Base-by-base conservation (phyloP, 2,113 vertebrate genomes). In the Dinomys branickii region DNA sequence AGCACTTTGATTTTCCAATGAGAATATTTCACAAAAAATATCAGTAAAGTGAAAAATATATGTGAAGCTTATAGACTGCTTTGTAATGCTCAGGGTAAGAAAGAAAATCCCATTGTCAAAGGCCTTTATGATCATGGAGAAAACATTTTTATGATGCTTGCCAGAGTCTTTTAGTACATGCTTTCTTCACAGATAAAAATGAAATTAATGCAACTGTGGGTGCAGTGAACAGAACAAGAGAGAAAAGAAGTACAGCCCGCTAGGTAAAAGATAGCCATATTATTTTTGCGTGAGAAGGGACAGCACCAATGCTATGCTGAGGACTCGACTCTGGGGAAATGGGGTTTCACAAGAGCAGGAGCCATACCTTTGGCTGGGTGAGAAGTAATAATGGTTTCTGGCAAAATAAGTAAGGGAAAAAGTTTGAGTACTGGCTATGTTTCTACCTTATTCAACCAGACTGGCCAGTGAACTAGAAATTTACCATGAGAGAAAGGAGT, bases 21-120 rank as follows among this genome's bases (percentile, higher is more conserved):
- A 92, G 19, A 96, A 85, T 73, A 4, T 92, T 83, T 93, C 54
- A 47, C 38, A 94, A 73, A 35, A 69, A 47, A 83, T 30, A 50
- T 58, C 16, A 61, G 3, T 38, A 83, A 82, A 63, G 78, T 58
- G 14, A 77, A 56, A 89, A 1, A 71, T 24, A n/a, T 10, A 24
- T 59, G 24, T 12, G n/a, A 85, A 2, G 2, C 26, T 75, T 93
- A 33, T 54, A 16, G 5, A 85, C 71, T 86, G 30, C 69, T 63
- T 78, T 86, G 6, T 81, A n/a, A 87, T 54, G 75, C 10, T 84
- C 44, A 28, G 33, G 61, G 24, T 88, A 5, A 97, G 50, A 67
- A 92, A 88, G 19, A 82, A 35, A 94, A 77, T 88, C 41, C 78
- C 81, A 73, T 17, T 47, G 3, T 85, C 47, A 88, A 88, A 85